Evolutionary conservation across 64 coral and sea anemone species (phyloP).

Genomic region (Orbicella faveolata): DNA sequence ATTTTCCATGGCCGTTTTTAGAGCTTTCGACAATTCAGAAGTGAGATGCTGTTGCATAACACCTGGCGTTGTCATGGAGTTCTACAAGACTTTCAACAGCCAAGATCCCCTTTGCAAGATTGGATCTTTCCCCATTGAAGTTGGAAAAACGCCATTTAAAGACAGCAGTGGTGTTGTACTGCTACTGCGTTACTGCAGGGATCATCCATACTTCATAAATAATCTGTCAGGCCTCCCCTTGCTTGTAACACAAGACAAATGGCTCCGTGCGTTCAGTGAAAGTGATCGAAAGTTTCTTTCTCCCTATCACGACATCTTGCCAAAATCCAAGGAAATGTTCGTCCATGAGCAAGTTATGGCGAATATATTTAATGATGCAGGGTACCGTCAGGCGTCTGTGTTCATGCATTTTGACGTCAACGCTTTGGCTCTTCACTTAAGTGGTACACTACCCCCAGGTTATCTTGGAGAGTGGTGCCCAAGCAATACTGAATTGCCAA

Average conservation of each 20-base stretch:
- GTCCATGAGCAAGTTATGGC: constrained; percentile 27
- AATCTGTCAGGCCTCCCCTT: constrained; percentile 32
- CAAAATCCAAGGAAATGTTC: background rate
- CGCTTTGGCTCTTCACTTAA: constrained; percentile 17
- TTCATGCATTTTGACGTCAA: constrained; percentile 37
- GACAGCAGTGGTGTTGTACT: background rate
- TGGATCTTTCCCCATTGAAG: constrained; percentile 25
- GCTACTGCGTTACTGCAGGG: constrained; percentile 49
- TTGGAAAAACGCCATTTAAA: constrained; percentile 51
- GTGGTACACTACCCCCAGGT: background rate
- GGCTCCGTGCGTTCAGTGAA: constrained; percentile 21
- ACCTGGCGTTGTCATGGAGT: background rate
- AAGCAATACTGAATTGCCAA: background rate
- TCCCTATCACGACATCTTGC: constrained; percentile 26
- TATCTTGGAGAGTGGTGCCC: constrained; percentile 8
- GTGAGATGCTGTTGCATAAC: background rate
- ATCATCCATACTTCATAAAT: background rate
- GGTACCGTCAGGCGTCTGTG: background rate
- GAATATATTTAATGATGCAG: background rate
- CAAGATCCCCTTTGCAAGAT: background rate
- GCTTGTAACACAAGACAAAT: constrained; percentile 41
- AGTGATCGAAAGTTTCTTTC: constrained; percentile 21
- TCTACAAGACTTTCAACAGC: background rate
- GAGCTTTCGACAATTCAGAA: background rate
- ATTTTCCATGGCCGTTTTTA: background rate